These are phyloP conservation scores for Prietella phreatophila DNA, from an alignment of 2,113 vertebrate genomes.

Conservation along the genomic window DNA sequence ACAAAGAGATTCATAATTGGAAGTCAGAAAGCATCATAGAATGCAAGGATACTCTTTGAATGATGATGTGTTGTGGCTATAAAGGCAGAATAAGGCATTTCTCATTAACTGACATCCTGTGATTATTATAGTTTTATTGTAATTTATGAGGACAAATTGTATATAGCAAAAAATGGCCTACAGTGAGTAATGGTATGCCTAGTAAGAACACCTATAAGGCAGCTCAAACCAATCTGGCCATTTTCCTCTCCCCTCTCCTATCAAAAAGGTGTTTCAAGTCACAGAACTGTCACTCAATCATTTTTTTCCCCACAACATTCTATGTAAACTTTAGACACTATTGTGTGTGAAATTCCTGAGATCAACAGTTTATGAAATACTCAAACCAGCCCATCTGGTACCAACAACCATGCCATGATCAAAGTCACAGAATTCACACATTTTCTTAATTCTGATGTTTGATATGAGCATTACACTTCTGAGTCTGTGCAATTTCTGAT, in stretches of 20 bases:
- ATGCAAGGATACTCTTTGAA: neutral
- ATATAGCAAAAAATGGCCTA: neutral
- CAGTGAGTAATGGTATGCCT: neutral
- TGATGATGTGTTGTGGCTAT: neutral
- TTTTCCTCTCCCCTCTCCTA: too few species aligned
- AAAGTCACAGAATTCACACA: neutral
- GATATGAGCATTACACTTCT: neutral
- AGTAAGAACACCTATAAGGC: neutral
- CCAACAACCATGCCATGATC: neutral
- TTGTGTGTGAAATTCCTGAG: too few species aligned
- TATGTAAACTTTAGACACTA: too few species aligned
- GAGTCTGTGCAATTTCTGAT: neutral
- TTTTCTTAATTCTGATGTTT: neutral
- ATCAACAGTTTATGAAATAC: neutral
- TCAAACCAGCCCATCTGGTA: neutral
- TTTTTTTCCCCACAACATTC: too few species aligned
- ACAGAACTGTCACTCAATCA: neutral
- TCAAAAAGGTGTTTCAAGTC: too few species aligned
- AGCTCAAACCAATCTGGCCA: too few species aligned
- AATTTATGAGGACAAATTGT: neutral
- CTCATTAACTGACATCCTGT: neutral
- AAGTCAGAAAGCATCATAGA: neutral
- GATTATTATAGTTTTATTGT: neutral
- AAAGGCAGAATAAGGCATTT: neutral
- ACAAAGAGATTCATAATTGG: neutral